These are phyloP conservation scores for Helicorthomorpha holstii DNA, from an alignment of 1,140 invertebrate species.

Conservation along the genomic window DNA sequence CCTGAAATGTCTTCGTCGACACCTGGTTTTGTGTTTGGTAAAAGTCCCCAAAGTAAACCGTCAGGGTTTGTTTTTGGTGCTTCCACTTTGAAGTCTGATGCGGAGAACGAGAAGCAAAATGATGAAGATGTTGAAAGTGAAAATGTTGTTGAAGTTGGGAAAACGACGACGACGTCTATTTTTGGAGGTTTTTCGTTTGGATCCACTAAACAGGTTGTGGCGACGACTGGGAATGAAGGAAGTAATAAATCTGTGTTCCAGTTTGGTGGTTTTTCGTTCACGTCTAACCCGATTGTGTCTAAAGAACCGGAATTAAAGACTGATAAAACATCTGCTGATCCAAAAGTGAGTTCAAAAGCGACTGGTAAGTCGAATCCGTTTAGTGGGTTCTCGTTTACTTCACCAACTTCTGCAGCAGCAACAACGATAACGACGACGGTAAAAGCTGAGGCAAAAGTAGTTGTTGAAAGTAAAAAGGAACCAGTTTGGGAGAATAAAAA, in stretches of 20 bases:
- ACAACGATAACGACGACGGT: conserved; percentile 2
- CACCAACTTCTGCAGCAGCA: background rate
- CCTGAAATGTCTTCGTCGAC: background rate
- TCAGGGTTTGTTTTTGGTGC: conserved; percentile 3
- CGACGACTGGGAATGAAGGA: too few species aligned
- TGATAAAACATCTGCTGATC: too few species aligned
- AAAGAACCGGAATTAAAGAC: too few species aligned
- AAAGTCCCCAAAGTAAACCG: background rate
- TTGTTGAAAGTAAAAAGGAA: background rate
- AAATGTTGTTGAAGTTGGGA: background rate
- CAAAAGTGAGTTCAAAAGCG: background rate
- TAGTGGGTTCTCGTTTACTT: background rate
- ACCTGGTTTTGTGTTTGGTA: conserved; percentile 5
- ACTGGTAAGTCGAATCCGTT: background rate
- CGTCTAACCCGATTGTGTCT: too few species aligned
- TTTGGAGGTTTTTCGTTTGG: conserved; percentile 1
- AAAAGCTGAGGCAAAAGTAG: conserved; percentile 48
- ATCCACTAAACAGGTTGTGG: too few species aligned
- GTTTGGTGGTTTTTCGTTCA: too few species aligned
- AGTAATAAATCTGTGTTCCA: background rate
- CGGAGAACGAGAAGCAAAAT: background rate
- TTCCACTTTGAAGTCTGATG: background rate
- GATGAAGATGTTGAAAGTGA: too few species aligned
- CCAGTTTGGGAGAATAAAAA: too few species aligned
- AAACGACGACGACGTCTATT: too few species aligned